A percentile compares a stretch with the other conserved stretches of the same genome.
phyloP scores from a whole-genome alignment of 2,113 vertebrate genomes.

The Hemichromis elongatus region DNA sequence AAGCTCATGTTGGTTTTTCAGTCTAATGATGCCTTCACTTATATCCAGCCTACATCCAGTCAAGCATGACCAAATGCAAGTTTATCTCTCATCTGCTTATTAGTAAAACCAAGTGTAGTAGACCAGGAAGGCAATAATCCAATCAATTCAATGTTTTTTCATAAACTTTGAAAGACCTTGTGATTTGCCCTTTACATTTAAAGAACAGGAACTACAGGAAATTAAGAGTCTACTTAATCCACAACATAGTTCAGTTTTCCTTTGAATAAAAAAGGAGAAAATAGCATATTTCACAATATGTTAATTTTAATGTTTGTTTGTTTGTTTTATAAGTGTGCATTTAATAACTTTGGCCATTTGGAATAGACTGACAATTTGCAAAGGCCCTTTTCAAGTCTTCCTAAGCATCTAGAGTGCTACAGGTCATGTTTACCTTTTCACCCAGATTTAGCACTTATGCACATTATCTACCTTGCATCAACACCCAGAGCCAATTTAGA shows the following conservation, averaged over 20 bases:
- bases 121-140: slow-evolving; percentile 23
- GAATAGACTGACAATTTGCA: neutral
- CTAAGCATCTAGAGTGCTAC: neutral
- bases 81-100: neutral
- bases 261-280: neutral
- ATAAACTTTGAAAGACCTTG: slow-evolving; percentile 14
- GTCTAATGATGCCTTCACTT: neutral
- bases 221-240: neutral
- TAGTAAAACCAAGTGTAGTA: neutral
- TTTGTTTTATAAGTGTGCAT: neutral
- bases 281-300: neutral
- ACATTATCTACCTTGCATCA: neutral
- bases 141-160: slow-evolving; percentile 12
- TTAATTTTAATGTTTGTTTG: neutral
- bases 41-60: neutral
- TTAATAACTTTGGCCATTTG: neutral
- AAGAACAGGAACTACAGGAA: neutral
- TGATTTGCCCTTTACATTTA: neutral
- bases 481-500: neutral
- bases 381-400: neutral
- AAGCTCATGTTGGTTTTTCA: no score
- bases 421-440: neutral
- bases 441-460: neutral
- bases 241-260: neutral
- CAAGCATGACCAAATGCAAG: neutral